Evolutionary conservation across 2,113 vertebrate species (phyloP), one percentile per base, ranked within the genome.

Genomic region (Spizaetus ornatus): DNA sequence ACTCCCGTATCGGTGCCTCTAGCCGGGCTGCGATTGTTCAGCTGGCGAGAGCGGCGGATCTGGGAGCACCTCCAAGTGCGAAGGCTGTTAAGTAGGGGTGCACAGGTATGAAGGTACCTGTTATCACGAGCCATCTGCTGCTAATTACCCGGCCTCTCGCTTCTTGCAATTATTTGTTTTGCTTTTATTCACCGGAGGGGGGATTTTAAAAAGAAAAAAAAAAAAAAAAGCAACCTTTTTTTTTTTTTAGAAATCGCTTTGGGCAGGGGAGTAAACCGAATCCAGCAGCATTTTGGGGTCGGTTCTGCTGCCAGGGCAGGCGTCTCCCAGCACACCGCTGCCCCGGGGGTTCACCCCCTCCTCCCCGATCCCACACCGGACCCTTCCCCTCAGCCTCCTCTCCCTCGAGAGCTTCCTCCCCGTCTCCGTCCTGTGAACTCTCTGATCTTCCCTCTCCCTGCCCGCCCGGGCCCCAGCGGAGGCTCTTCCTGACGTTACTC

Each of bases 401-500:
- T 74, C 26, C 42, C 65, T 72, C 2, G 0, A 58, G 11, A 1
- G 0, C 62, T 82, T 58, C 70, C 84, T 88, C 73, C 27, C 58
- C 0, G 1, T 66, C 80, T 48, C 87, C 5, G 0, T 95, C 40
- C 87, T 16, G 1, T 86, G 83, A 82, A 50, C 91, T 88, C 83
- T 93, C 84, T 13, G 47, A 11, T 93, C 84, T 95, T 88, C 82
- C 71, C 74, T 92, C 90, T 97, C 95, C 82, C 67, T 86, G 95
- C 89, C 76, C 0, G 0, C 93, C 50, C 7, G 42, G 95, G 93
- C 93, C 95, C 89, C 95, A 91, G 81, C 52, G 4, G 27, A 76
- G 84, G 87, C 90, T 94, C 91, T 95, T 96, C 96, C 96, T 97
- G 96, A 93, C 84, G 96, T 96, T 96, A 95, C 96, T 96, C 96